Base-by-base conservation (phyloP, 1,140 invertebrate genomes). In the Odontomachus brunneus region DNA sequence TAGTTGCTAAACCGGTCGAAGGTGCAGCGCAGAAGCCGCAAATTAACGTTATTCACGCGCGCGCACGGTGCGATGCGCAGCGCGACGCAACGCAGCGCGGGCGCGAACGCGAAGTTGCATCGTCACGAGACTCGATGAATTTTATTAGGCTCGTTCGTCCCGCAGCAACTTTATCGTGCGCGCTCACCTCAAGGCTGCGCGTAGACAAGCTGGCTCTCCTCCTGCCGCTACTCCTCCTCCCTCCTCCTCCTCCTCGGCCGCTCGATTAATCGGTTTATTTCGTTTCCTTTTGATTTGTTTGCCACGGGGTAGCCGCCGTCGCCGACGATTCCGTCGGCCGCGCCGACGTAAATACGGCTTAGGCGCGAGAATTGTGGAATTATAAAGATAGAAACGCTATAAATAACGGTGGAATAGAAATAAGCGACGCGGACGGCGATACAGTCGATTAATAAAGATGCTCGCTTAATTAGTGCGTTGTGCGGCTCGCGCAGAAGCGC, bases 91-190 rank as follows among this genome's bases (percentile, higher is more conserved):
- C 15, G 29, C 29, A 33, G 69, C 69, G 33, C 65, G 19, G n/a
- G 44, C 19, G 26, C 26, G 17, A 24, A 9, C 57, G 62, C 48
- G 22, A 76, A 76, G 74, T 66, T 76, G 74, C 74, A 76, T 55
- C 74, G 74, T 76, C 74, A 76, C 62, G 74, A 55, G 74, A 66
- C 74, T 76, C 74, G 60, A 76, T 76, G 57, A 73, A 73, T 82
- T 73, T 82, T 82, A 82, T 82, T 81, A 72, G 66, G 66, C 67
- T 81, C 53, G 76, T 72, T 72, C 76, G 67, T 81, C 66, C 33
- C 67, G 71, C 67, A 33, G 78, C 55, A 71, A 82, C 78, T 73
- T 71, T 81, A 81, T 82, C 78, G 55, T 48, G 17, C 55, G 24
- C 24, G 29, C 48, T 51, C 67, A 44, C 55, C 57, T 72, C 78